phyloP scores from a whole-genome alignment of 2,888 invertebrate species.

The Monopis laevigella region DNA sequence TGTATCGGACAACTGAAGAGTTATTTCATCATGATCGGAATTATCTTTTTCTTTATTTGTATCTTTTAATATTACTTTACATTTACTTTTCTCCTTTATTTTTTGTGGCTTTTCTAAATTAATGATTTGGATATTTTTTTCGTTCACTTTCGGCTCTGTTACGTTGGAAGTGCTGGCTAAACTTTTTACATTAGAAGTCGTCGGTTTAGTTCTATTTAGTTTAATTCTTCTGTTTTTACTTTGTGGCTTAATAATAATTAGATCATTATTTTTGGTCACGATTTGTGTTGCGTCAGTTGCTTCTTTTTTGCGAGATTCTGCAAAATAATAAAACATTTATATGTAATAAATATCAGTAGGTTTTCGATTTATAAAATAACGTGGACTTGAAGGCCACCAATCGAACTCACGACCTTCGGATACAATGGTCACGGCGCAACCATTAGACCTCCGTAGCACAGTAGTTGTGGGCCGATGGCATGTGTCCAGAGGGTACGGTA shows the following conservation, averaged over 20 bases:
- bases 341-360: too few species aligned
- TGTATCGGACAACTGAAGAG: constrained; percentile 51
- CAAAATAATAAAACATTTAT: too few species aligned
- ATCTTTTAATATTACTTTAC: constrained; percentile 29
- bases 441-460: too few species aligned
- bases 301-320: too few species aligned
- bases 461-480: too few species aligned
- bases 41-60: constrained; percentile 37
- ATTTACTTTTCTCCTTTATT: constrained; percentile 19
- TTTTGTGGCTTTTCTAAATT: constrained; percentile 11
- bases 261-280: constrained; percentile 26
- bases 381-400: too few species aligned
- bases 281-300: not conserved
- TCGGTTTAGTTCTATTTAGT: constrained; percentile 39
- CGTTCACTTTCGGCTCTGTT: not conserved
- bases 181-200: not conserved
- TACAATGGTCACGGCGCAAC: too few species aligned
- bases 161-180: not conserved
- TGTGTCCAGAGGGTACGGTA: too few species aligned
- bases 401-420: too few species aligned
- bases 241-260: constrained; percentile 46
- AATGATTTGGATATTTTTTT: not conserved
- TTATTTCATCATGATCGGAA: constrained; percentile 55
- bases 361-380: too few species aligned
- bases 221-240: constrained; percentile 44